Percentiles rank a stretch among this genome's conserved stretches.
Conservation (phyloP, 2,797 vertebrate genomes). For the Xenopus petersii region DNA sequence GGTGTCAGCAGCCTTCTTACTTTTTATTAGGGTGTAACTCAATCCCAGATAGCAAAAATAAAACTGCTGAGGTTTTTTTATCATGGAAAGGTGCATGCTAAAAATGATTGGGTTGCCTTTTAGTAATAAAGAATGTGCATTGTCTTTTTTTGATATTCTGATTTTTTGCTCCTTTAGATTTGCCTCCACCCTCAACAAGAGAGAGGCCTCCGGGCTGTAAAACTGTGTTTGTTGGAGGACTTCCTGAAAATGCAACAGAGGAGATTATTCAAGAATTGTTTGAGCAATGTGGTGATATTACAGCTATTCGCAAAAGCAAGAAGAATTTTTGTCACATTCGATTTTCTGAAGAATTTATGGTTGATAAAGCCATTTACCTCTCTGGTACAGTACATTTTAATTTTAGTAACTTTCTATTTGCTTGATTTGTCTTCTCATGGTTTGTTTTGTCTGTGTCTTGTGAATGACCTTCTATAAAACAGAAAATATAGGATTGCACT, state of each 20-base stretch:
- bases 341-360: conserved; percentile 85
- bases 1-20: too few species aligned
- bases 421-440: background rate
- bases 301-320: conserved; percentile 86
- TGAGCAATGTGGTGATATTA: conserved; percentile 83
- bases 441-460: too few species aligned
- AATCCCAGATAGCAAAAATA: too few species aligned
- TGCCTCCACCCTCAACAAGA: conserved; percentile 83
- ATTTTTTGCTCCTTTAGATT: conserved; percentile 69
- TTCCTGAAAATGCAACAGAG: conserved; percentile 83
- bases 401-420: conserved; percentile 3
- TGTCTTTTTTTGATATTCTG: conserved; percentile 38
- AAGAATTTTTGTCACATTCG: conserved; percentile 91
- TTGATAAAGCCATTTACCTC: conserved; percentile 87
- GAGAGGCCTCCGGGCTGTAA: conserved; percentile 86
- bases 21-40: too few species aligned
- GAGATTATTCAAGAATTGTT: conserved; percentile 86
- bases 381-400: conserved; percentile 70
- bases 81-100: too few species aligned
- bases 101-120: too few species aligned
- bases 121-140: too few species aligned
- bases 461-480: too few species aligned
- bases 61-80: too few species aligned
- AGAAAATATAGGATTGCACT: too few species aligned
- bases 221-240: conserved; percentile 85